Conservation (phyloP, 1,140 invertebrate species). For the Batillaria attramentaria region DNA sequence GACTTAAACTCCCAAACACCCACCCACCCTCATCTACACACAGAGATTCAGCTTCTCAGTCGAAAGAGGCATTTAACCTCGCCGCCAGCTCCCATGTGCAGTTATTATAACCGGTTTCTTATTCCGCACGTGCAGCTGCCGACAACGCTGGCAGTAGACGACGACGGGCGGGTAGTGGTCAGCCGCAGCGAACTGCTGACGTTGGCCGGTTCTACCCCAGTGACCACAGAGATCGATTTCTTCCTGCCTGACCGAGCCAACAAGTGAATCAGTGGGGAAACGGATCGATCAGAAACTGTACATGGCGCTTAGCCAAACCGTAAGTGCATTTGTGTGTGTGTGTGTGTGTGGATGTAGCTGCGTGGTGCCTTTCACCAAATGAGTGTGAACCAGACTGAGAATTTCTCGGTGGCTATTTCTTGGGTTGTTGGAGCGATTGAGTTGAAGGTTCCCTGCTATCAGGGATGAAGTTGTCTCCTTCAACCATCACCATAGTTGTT, state of each 20-base stretch:
- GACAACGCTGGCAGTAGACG: neutral
- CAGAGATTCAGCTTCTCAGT: neutral
- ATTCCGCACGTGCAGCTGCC: constrained; percentile 2
- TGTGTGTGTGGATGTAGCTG: neutral
- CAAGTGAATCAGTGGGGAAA: neutral
- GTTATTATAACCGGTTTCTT: neutral
- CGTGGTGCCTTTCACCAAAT: neutral
- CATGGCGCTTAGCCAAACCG: neutral
- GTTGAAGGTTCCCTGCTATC: too few species aligned
- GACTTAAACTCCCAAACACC: too few species aligned
- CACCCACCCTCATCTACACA: too few species aligned
- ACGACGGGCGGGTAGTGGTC: neutral
- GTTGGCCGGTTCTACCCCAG: neutral
- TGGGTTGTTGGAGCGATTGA: too few species aligned
- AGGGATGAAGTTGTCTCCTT: too few species aligned
- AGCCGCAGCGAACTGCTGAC: constrained; percentile 12
- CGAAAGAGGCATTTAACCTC: neutral
- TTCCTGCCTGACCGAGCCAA: neutral
- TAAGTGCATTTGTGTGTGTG: neutral
- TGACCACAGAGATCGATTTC: constrained; percentile 18
- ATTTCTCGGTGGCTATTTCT: too few species aligned
- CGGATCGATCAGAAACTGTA: neutral
- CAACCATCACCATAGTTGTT: too few species aligned
- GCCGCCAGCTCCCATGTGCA: neutral
- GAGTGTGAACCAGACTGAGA: neutral